Conservation (phyloP, 2,113 vertebrate species). For the Lophotis ruficrista region DNA sequence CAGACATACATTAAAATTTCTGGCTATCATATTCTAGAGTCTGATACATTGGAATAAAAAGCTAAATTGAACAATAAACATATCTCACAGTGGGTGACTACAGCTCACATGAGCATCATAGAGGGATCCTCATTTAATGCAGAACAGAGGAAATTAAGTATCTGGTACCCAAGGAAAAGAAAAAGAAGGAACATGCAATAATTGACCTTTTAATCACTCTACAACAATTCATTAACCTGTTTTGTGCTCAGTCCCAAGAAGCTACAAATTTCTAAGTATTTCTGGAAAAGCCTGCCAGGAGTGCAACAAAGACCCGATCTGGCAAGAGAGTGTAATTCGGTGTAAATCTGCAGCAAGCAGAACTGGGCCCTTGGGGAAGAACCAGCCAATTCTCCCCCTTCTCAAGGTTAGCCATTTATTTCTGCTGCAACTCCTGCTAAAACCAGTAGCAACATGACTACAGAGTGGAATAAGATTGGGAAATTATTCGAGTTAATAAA, state of each 20-base stretch:
- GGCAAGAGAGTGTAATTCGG: not conserved
- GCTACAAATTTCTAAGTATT: not conserved
- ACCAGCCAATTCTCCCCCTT: not conserved
- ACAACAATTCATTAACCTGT: not conserved
- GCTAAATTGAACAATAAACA: not conserved
- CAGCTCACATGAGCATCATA: not conserved
- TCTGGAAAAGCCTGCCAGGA: not conserved
- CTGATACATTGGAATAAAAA: not conserved
- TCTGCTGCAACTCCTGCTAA: not conserved
- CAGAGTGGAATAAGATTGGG: not conserved
- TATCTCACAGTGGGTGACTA: not conserved
- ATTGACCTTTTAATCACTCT: not conserved
- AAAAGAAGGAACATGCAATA: not conserved
- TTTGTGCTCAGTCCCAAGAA: constrained; percentile 14
- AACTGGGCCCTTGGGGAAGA: not conserved
- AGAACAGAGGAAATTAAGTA: not conserved
- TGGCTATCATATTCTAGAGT: not conserved
- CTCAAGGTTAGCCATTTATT: not conserved
- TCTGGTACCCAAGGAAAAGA: not conserved
- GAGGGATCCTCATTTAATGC: not conserved
- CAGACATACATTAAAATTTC: too few species aligned
- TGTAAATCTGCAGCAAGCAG: not conserved
- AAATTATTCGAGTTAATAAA: not conserved
- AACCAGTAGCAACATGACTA: not conserved
- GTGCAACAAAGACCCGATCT: not conserved